Evolutionary conservation across 1,140 invertebrate genomes (phyloP).

Genomic region (Maconellicoccus hirsutus): DNA sequence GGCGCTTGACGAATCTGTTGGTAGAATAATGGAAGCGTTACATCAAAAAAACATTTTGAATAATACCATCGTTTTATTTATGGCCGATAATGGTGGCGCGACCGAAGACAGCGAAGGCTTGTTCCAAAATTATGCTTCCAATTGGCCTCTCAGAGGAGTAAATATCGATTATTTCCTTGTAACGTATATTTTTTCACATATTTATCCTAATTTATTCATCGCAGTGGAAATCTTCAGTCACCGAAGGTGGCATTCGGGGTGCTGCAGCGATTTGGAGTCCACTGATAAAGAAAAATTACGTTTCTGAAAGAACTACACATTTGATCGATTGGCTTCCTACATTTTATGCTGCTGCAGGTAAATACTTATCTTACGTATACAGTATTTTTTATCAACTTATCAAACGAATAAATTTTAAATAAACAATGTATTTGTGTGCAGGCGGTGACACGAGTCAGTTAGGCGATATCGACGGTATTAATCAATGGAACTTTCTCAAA

Average conservation of each 20-base stretch:
- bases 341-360: conserved; percentile 41
- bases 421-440: conserved; percentile 23
- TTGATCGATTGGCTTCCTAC: conserved; percentile 65
- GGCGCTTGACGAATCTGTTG: conserved; percentile 56
- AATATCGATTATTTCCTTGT: not conserved
- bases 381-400: too few relatives aligned
- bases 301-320: conserved; percentile 49
- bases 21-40: conserved; percentile 46
- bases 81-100: conserved; percentile 48
- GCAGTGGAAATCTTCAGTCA: conserved; percentile 37
- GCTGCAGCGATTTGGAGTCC: conserved; percentile 45
- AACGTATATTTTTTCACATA: not conserved
- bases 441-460: conserved; percentile 31
- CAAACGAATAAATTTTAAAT: not conserved
- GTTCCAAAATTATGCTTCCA: conserved; percentile 40
- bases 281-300: conserved; percentile 37
- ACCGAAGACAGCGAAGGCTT: conserved; percentile 39
- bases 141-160: conserved; percentile 50
- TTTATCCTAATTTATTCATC: conserved; percentile 26
- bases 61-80: conserved; percentile 46
- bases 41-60: conserved; percentile 43
- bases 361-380: not conserved
- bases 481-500: conserved; percentile 54
- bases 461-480: conserved; percentile 50
- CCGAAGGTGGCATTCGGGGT: conserved; percentile 54